These are phyloP conservation scores for Cryptus armator DNA, from an alignment of 2,888 invertebrate species.

Conservation along the genomic window DNA sequence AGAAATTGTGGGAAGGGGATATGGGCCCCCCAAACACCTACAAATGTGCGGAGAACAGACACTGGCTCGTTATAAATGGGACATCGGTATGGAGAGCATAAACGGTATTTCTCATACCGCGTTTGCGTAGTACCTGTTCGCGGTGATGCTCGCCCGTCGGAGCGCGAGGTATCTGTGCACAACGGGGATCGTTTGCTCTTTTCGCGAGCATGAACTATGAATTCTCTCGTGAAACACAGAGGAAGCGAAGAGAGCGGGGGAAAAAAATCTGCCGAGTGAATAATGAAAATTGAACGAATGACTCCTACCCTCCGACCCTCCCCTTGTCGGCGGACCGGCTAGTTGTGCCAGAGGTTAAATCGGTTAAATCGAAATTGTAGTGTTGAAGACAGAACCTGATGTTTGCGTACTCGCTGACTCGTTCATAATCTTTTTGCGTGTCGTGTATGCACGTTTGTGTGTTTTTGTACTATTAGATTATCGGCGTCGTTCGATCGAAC, in stretches of 20 bases:
- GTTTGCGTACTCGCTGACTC: conserved; percentile 32
- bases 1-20: conserved; percentile 19
- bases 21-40: conserved; percentile 60
- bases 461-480: not conserved
- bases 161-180: conserved; percentile 57
- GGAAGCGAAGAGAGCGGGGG: not conserved
- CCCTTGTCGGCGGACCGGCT: conserved; percentile 12
- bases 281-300: conserved; percentile 68
- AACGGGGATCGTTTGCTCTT: conserved; percentile 61
- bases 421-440: conserved; percentile 10
- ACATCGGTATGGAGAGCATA: conserved; percentile 53
- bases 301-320: conserved; percentile 19
- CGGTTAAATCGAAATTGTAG: conserved; percentile 38
- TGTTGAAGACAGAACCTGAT: conserved; percentile 37
- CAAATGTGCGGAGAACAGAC: conserved; percentile 60
- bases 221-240: conserved; percentile 63
- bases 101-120: conserved; percentile 49
- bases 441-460: not conserved
- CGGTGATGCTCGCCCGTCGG: conserved; percentile 66
- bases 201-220: conserved; percentile 64
- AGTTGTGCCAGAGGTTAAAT: conserved; percentile 47
- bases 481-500: conserved; percentile 50
- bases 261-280: conserved; percentile 58
- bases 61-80: conserved; percentile 66
- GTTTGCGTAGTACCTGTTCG: conserved; percentile 65